phyloP scores from a whole-genome alignment of 2,797 vertebrate species.

The Acridotheres tristis region DNA sequence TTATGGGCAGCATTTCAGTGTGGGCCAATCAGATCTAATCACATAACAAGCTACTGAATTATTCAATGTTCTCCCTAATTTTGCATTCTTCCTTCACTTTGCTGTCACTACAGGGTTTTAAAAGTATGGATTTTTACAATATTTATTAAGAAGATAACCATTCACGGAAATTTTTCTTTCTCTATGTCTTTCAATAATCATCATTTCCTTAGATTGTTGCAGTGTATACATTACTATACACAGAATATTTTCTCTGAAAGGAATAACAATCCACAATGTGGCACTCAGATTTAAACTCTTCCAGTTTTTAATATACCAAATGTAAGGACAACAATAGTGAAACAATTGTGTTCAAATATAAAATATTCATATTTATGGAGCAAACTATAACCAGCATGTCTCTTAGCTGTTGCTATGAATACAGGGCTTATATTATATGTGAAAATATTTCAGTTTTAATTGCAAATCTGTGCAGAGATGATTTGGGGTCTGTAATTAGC shows the following conservation, averaged over 20 bases:
- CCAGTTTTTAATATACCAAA: slow-evolving; percentile 55
- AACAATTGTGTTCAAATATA: slow-evolving; percentile 63
- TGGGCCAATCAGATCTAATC: slow-evolving; percentile 68
- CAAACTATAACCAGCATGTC: slow-evolving; percentile 60
- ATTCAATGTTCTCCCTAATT: slow-evolving; percentile 68
- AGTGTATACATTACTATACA: not conserved
- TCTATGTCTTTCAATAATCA: not conserved
- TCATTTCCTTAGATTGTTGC: slow-evolving; percentile 7
- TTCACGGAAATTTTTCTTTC: slow-evolving; percentile 15
- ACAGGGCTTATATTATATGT: slow-evolving; percentile 63
- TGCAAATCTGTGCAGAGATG: slow-evolving; percentile 69
- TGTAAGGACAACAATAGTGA: slow-evolving; percentile 40
- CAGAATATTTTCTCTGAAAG: not conserved
- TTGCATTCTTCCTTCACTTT: slow-evolving; percentile 65
- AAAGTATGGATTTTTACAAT: slow-evolving; percentile 58
- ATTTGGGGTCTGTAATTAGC: slow-evolving; percentile 73
- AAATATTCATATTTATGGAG: slow-evolving; percentile 66
- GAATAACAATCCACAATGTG: not conserved
- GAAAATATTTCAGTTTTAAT: slow-evolving; percentile 77
- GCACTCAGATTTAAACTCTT: slow-evolving; percentile 15
- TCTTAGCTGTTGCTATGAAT: slow-evolving; percentile 67
- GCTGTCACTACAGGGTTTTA: slow-evolving; percentile 48
- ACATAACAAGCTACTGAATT: slow-evolving; percentile 73
- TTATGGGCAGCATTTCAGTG: slow-evolving; percentile 67
- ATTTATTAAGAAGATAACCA: slow-evolving; percentile 59